Percentiles rank a stretch among this genome's conserved stretches.
These are phyloP conservation scores for Clistopyga incitator DNA, from an alignment of 2,888 invertebrate genomes.

Conservation along the genomic window DNA sequence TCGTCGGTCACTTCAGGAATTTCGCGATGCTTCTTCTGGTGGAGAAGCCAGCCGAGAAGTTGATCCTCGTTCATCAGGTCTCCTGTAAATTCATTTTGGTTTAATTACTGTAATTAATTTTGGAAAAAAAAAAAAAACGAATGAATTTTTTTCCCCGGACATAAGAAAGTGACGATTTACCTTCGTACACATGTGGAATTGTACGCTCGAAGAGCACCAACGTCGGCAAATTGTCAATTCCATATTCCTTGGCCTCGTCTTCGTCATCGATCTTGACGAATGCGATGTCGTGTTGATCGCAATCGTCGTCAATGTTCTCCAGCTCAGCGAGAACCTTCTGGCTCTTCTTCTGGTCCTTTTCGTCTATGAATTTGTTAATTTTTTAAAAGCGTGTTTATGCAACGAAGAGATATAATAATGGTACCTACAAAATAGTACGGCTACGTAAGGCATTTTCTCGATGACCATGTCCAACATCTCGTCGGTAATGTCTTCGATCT, in stretches of 20 bases:
- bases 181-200: constrained; percentile 88
- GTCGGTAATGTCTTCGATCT: constrained; percentile 97
- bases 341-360: constrained; percentile 95
- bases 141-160: neutral
- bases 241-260: constrained; percentile 95
- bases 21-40: constrained; percentile 95
- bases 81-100: constrained; percentile 87
- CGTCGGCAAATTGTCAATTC: constrained; percentile 93
- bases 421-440: constrained; percentile 95
- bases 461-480: constrained; percentile 97
- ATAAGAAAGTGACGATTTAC: constrained; percentile 72
- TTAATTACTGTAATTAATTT: no score
- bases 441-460: constrained; percentile 94
- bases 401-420: neutral
- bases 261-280: constrained; percentile 96
- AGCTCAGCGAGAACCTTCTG: constrained; percentile 93
- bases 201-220: constrained; percentile 90
- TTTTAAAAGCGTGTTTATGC: neutral
- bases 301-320: constrained; percentile 97
- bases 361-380: constrained; percentile 91
- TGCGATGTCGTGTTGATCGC: constrained; percentile 95
- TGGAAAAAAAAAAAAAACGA: no score
- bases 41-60: constrained; percentile 94
- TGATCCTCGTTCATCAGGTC: constrained; percentile 96
- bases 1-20: constrained; percentile 97